Base-by-base conservation (phyloP, 2,797 vertebrate species). In the Sebastes flavidus region DNA sequence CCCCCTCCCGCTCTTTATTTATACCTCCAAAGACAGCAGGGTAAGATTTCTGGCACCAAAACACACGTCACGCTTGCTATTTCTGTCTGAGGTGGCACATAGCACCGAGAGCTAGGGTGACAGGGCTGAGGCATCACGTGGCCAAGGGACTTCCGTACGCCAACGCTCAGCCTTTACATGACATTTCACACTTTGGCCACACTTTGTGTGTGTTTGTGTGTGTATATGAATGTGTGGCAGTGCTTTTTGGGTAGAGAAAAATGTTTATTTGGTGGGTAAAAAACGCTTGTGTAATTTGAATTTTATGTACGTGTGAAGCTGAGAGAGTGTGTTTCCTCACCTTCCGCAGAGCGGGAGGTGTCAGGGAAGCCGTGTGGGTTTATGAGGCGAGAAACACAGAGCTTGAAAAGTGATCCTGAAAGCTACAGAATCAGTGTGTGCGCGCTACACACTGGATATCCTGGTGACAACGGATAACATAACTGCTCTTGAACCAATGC, bases 11-110 rank as follows among this genome's bases (percentile, higher is more conserved):
- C 72, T 87, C 84, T 93, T 90, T 93, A 89, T 90, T 95, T 95
- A 92, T 95, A 94, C 92, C 20, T 73, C 90, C 79, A 92, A 94
- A 58, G 91, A 93, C 88, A 88, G 83, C 86, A 52, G 91, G 94
- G 87, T 96, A 96, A 95, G 95, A 96, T 96, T 97, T 96, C 73
- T 96, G 96, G 96, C 95, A 96, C 94, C 94, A 95, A 86, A 95
- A 95, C 90, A 84, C 87, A 92, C 94, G 88, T 94, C 95, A 95
- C 94, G 83, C 92, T 89, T 94, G 77, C 94, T 96, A 88, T 96
- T 95, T 95, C 85, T 78, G 91, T 93, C 92, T 76, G 90, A 88
- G 83, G 93, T 87, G 93, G 85, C 93, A 55, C 95, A 96, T 96
- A 94, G 95, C 95, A 80, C 2, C 38, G 79, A 84, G 68, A 94